phyloP scores from a whole-genome alignment of 2,113 vertebrate genomes.

The Microcebus murinus region DNA sequence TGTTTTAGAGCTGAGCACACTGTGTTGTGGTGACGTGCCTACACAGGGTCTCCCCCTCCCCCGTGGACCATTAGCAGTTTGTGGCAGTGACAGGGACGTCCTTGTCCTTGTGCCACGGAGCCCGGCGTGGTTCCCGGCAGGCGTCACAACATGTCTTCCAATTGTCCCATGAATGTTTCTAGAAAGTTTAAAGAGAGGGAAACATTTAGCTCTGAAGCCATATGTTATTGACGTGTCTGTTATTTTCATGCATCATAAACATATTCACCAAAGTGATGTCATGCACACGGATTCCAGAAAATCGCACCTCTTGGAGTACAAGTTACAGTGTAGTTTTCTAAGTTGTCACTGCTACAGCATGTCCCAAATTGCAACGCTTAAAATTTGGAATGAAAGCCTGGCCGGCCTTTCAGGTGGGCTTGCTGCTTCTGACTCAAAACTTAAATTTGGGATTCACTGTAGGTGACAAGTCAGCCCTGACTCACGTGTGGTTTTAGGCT shows the following conservation, averaged over 20 bases:
- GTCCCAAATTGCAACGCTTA: background rate
- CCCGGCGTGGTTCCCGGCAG: background rate
- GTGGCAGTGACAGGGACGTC: no score
- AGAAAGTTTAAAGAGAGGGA: background rate
- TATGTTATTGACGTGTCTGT: background rate
- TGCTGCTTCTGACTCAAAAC: background rate
- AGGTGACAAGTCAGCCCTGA: background rate
- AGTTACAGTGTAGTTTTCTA: background rate
- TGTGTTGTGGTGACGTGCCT: rapidly evolving
- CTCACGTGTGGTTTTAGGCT: background rate
- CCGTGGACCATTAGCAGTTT: rapidly evolving
- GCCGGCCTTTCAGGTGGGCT: background rate
- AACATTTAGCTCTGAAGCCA: background rate
- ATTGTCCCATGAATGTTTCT: background rate
- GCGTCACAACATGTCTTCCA: rapidly evolving
- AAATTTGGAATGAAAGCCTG: background rate
- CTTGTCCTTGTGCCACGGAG: background rate
- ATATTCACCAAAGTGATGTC: background rate
- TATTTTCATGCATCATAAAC: background rate
- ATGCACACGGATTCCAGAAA: constrained; percentile 20
- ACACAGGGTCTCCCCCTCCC: background rate
- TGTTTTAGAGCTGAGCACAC: background rate
- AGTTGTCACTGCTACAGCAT: background rate
- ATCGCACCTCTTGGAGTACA: background rate
- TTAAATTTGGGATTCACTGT: background rate